A percentile compares a stretch with the other conserved stretches of the same genome.
phyloP scores from a whole-genome alignment of 2,797 vertebrate genomes.

The Borostomias antarcticus region DNA sequence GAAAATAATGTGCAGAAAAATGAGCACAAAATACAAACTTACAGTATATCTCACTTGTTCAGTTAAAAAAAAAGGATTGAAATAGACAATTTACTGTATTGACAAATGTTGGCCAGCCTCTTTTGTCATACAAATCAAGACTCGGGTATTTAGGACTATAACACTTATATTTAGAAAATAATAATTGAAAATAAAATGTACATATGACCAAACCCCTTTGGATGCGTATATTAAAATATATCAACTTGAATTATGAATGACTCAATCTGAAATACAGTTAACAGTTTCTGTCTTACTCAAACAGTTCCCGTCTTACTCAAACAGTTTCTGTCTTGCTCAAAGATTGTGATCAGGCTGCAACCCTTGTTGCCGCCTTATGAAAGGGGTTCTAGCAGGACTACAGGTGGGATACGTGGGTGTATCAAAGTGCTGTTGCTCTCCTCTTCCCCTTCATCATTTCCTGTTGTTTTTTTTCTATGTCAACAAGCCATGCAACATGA shows the following conservation, averaged over 20 bases:
- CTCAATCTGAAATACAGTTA: not conserved
- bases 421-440: conserved; percentile 69
- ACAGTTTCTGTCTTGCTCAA: conserved; percentile 30
- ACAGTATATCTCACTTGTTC: not conserved
- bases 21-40: not conserved
- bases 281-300: too few relatives aligned
- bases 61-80: conserved; percentile 11
- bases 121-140: conserved; percentile 35
- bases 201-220: conserved; percentile 23
- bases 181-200: conserved; percentile 20
- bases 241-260: conserved; percentile 29
- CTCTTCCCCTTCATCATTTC: conserved; percentile 40
- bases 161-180: conserved; percentile 28
- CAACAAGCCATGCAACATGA: conserved; percentile 12
- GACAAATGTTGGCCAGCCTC: conserved; percentile 55
- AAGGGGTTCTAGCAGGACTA: not conserved
- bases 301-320: too few relatives aligned
- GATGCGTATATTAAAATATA: conserved; percentile 37
- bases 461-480: conserved; percentile 31
- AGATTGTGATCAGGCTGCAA: conserved; percentile 14
- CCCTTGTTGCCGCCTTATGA: conserved; percentile 31
- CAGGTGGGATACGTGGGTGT: conserved; percentile 47
- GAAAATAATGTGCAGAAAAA: conserved; percentile 2
- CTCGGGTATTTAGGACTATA: not conserved
- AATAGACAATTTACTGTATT: conserved; percentile 47